A percentile compares a stretch with the other conserved stretches of the same genome.
These are phyloP conservation scores for Porites lutea DNA, from an alignment of 64 coral and sea anemone species.

Conservation along the genomic window DNA sequence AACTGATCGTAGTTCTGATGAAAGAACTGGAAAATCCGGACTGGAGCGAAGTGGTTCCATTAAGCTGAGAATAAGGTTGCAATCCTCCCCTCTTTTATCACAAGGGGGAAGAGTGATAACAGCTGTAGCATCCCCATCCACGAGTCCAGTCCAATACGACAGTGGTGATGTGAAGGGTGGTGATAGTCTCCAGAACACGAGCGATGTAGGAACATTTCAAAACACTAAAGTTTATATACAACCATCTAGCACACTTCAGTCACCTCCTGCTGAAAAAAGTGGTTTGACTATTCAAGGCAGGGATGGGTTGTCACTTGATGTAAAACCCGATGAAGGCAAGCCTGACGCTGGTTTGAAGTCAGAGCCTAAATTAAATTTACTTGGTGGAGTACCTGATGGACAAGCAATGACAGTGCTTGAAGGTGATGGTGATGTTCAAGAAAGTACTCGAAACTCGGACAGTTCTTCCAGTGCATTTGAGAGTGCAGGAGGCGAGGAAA, in stretches of 20 bases:
- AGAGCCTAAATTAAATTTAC: neutral
- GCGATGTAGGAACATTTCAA: conserved; percentile 4
- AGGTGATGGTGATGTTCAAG: neutral
- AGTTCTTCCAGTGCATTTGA: neutral
- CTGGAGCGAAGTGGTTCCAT: conserved; percentile 26
- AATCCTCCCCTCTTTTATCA: neutral
- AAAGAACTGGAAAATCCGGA: neutral
- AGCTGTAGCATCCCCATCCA: conserved; percentile 15
- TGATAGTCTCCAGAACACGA: neutral
- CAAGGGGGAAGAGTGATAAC: conserved; percentile 28
- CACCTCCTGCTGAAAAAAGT: neutral
- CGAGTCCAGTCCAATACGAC: neutral
- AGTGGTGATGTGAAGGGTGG: neutral
- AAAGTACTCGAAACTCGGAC: neutral
- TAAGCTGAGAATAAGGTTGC: conserved; percentile 40
- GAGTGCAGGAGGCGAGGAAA: neutral
- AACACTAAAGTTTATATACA: conserved; percentile 38
- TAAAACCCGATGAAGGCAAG: neutral
- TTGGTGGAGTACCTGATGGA: neutral
- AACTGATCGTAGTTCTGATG: neutral
- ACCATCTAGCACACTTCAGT: neutral
- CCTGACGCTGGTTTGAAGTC: no score
- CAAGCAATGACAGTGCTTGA: no score
- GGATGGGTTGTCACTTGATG: neutral
- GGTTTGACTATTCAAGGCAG: neutral